Evolutionary conservation across 2,113 vertebrate genomes (phyloP).

Genomic region (Chlorodrepanis virens): DNA sequence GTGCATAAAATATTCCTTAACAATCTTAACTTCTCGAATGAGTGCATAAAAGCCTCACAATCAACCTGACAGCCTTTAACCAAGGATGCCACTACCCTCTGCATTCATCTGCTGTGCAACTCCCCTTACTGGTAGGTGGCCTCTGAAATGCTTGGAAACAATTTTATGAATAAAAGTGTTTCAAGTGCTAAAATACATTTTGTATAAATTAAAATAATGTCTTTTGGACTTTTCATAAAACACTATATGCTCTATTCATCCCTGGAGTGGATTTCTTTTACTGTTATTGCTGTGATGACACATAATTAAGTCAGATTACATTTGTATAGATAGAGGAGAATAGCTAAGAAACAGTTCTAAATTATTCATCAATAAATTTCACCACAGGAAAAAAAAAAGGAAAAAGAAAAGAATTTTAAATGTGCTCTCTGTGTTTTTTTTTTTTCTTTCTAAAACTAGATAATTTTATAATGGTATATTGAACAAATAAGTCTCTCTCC

Average conservation of each 20-base stretch:
- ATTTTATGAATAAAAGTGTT: conserved; percentile 3
- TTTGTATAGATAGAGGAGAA: conserved; percentile 60
- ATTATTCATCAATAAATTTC: conserved; percentile 74
- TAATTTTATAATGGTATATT: conserved; percentile 71
- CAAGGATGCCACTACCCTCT: not conserved
- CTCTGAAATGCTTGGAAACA: not conserved
- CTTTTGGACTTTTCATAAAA: conserved; percentile 67
- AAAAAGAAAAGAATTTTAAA: conserved; percentile 60
- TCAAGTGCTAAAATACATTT: not conserved
- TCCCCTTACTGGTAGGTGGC: conserved; percentile 6
- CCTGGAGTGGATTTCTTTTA: conserved; percentile 64
- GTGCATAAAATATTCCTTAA: conserved; percentile 55
- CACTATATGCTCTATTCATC: conserved; percentile 38
- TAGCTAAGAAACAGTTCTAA: conserved; percentile 65
- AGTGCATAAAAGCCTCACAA: conserved; percentile 27
- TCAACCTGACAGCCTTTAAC: conserved; percentile 47
- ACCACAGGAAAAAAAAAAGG: not conserved
- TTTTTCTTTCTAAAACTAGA: conserved; percentile 54
- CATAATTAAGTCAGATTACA: conserved; percentile 76
- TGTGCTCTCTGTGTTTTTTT: not conserved
- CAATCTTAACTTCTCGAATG: conserved; percentile 20
- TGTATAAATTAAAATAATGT: conserved; percentile 61
- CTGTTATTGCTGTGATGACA: conserved; percentile 61
- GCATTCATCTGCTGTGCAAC: not conserved
- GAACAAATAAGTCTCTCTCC: conserved; percentile 64